These are phyloP conservation scores for Gallinago paraguaiae DNA, from an alignment of 2,113 vertebrate genomes.

Conservation along the genomic window DNA sequence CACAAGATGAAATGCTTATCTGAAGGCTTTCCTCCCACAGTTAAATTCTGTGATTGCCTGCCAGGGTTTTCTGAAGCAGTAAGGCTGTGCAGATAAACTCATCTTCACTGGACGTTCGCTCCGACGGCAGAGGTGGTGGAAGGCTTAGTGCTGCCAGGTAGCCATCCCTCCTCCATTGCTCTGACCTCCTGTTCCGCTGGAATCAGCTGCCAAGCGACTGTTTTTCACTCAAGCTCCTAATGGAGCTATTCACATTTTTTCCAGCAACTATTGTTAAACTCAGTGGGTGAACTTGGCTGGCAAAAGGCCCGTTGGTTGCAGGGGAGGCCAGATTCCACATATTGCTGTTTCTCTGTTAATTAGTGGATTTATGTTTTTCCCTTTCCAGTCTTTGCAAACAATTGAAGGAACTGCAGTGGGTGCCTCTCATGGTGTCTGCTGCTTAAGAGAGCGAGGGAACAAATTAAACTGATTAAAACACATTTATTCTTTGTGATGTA, in stretches of 20 bases:
- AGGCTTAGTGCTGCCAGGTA: not conserved
- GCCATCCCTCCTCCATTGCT: not conserved
- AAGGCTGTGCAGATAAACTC: not conserved
- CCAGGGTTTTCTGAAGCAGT: not conserved
- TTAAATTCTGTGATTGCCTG: not conserved
- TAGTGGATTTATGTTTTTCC: slow-evolving; percentile 43
- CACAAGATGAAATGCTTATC: not conserved
- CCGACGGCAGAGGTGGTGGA: not conserved
- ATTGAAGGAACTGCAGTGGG: slow-evolving; percentile 16
- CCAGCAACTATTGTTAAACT: slow-evolving; percentile 26
- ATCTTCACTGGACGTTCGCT: not conserved
- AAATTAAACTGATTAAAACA: slow-evolving; percentile 46
- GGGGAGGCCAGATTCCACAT: not conserved
- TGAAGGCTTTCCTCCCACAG: not conserved
- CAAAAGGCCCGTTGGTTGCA: not conserved
- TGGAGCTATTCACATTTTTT: slow-evolving; percentile 26
- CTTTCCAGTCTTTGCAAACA: not conserved
- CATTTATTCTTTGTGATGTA: slow-evolving; percentile 46
- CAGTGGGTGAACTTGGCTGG: slow-evolving; percentile 36
- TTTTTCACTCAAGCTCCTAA: not conserved
- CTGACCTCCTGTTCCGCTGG: not conserved
- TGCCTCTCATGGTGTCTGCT: slow-evolving; percentile 4
- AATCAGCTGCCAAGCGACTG: not conserved
- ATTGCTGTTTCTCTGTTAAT: slow-evolving; percentile 34
- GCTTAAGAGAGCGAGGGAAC: slow-evolving; percentile 11